Conservation (phyloP, 2,113 vertebrate species). For the Phasianus colchicus region DNA sequence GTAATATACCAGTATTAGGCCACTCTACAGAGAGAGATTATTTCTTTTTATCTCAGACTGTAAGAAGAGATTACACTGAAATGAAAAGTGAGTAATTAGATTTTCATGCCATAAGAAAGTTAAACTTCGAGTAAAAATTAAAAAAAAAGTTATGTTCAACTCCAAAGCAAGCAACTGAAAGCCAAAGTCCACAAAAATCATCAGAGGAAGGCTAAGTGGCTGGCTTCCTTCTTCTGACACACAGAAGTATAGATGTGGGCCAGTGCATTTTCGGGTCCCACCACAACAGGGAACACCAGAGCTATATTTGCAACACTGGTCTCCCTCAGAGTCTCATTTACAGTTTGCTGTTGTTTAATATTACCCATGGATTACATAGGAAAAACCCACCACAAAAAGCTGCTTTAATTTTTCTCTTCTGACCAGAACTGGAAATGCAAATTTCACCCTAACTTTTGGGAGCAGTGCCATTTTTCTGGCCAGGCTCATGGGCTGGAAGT, state of each 20-base stretch:
- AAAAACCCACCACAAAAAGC: accelerated
- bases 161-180: background rate
- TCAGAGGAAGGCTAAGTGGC: accelerated
- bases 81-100: background rate
- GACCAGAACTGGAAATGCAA: background rate
- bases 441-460: background rate
- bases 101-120: background rate
- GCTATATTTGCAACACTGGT: accelerated
- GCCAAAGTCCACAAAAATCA: background rate
- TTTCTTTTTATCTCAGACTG: background rate
- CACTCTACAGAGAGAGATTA: background rate
- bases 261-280: background rate
- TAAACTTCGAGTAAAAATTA: background rate
- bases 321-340: accelerated
- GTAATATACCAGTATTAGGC: background rate
- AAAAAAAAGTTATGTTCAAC: background rate
- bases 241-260: background rate
- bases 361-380: accelerated
- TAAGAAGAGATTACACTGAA: background rate
- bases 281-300: background rate
- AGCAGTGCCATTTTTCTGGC: background rate
- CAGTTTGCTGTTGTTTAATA: background rate
- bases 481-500: background rate
- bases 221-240: background rate
- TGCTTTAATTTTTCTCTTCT: background rate